These are phyloP conservation scores for Chrysocyon brachyurus DNA, from an alignment of 2,797 vertebrate genomes.

Conservation along the genomic window DNA sequence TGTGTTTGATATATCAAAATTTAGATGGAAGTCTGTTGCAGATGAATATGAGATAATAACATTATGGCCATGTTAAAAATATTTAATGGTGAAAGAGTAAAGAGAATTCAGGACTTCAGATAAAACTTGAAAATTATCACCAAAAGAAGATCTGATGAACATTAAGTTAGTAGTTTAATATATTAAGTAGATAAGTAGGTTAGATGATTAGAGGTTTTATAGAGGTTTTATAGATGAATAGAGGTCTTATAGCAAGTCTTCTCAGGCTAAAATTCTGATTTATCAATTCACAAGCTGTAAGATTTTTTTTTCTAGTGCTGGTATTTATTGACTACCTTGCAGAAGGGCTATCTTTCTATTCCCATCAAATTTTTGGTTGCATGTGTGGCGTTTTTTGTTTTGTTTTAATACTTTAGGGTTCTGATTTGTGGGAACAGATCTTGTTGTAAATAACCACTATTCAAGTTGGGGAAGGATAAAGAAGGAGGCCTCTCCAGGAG, in stretches of 20 bases:
- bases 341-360: constrained; percentile 92
- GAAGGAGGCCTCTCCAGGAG: neutral
- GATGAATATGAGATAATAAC: neutral
- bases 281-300: neutral
- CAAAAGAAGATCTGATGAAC: neutral
- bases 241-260: neutral
- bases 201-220: neutral
- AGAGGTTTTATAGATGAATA: neutral
- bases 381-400: neutral
- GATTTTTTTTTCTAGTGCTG: constrained; percentile 87
- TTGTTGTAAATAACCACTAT: constrained; percentile 88
- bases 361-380: constrained; percentile 80
- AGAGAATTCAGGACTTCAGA: neutral
- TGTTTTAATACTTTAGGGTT: constrained; percentile 78
- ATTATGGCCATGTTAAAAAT: neutral
- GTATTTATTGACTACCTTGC: constrained; percentile 89
- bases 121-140: neutral
- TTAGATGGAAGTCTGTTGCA: neutral
- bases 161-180: neutral
- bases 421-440: constrained; percentile 77
- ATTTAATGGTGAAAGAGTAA: neutral
- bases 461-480: constrained; percentile 75
- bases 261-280: neutral
- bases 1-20: neutral
- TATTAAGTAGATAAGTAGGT: neutral